Conservation (phyloP, 2,113 vertebrate species). For the Lethenteron reissneri region DNA sequence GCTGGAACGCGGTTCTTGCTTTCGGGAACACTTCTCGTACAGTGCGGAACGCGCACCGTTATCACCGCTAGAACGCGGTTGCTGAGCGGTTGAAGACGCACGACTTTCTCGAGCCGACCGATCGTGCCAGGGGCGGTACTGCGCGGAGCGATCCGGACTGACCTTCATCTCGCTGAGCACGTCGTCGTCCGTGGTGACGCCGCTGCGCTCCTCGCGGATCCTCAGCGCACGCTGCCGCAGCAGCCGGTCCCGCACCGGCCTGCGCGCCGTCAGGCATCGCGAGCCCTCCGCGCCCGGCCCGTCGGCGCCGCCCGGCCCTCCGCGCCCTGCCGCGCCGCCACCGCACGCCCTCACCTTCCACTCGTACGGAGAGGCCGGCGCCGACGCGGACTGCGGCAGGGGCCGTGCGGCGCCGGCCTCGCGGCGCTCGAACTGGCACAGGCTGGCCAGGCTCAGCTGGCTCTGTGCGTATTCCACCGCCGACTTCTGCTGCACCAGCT, state of each 20-base stretch:
- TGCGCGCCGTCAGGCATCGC: slow-evolving; percentile 79
- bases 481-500: slow-evolving; percentile 72
- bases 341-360: slow-evolving; percentile 89
- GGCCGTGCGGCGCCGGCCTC: neutral
- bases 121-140: too few species aligned
- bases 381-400: slow-evolving; percentile 28
- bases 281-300: slow-evolving; percentile 69
- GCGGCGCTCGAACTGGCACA: slow-evolving; percentile 30
- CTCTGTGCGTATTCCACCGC: slow-evolving; percentile 79
- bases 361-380: slow-evolving; percentile 57
- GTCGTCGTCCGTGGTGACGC: slow-evolving; percentile 84
- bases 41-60: too few species aligned
- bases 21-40: too few species aligned
- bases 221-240: slow-evolving; percentile 76
- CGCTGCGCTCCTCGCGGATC: slow-evolving; percentile 83
- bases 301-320: slow-evolving; percentile 71
- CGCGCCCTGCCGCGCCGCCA: slow-evolving; percentile 78
- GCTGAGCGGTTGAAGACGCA: too few species aligned
- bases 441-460: slow-evolving; percentile 59
- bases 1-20: too few species aligned
- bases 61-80: too few species aligned
- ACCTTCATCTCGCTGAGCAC: slow-evolving; percentile 79
- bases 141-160: too few species aligned
- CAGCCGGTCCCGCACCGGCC: slow-evolving; percentile 71
- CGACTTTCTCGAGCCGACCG: too few species aligned